Base-by-base conservation (phyloP, 1,140 invertebrate genomes). In the Cataglyphis hispanica region DNA sequence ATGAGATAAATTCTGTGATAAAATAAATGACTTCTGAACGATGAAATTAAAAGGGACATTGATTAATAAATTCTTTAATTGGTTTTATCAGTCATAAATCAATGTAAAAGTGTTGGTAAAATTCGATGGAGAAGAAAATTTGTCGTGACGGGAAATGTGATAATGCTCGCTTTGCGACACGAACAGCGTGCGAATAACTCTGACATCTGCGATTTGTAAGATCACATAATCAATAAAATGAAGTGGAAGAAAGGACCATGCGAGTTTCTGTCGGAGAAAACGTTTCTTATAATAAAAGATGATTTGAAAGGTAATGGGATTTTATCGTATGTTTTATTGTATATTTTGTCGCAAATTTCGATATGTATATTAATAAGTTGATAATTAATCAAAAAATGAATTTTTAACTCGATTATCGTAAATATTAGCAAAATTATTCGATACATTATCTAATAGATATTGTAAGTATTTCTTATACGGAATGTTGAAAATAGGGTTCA, bases 181-280 rank as follows among this genome's bases (percentile, higher is more conserved):
- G 31, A 37, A 27, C 25, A 53, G 25, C 37, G 67, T 8, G 25
- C 19, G 25, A 70, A 11, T 66, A 40, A 74, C 19, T 83, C 22
- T 60, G 19, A 27, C 60, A 40, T 5, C 6, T 2, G 50, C 5
- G 27, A 83, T 61, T 43, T 83, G n/a, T 61, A 37, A 22, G 22
- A 76, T 34, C 63, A 56, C 81, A 25, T 31, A 27, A 50, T 46
- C 43, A 70, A 75, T 63, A 75, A 86, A 72, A 90, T 94, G 92
- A 92, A 92, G 90, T 93, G 93, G 93, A 92, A 92, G 77, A 88
- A 75, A 25, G 53, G 64, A 60, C 34, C 92, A 7, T 72, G 83
- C 8, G 92, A 92, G 31, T 88, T 92, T 77, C 34, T 93, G 16
- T 91, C 91, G 0, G 91, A 93, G 64, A 94, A 93, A 70, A 94